Conservation (phyloP, 2,888 invertebrate species). For the Flabesymbios commensalis region DNA sequence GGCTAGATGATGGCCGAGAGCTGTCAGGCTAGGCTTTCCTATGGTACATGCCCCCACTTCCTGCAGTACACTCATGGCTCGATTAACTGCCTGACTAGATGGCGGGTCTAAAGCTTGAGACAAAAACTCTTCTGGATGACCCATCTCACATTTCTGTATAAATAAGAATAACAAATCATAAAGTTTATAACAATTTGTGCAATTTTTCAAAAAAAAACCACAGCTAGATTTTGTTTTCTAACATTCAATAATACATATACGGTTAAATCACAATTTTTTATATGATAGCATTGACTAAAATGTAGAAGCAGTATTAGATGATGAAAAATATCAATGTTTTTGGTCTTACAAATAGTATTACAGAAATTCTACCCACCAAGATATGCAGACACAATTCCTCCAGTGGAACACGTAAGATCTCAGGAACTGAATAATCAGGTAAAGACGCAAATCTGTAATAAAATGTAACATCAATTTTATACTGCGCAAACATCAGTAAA, state of each 20-base stretch:
- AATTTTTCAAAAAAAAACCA: no score
- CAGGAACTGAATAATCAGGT: slow-evolving; percentile 49
- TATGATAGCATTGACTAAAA: background rate
- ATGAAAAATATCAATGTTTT: background rate
- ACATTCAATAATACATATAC: background rate
- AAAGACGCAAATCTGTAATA: slow-evolving; percentile 42
- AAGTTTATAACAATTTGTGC: background rate
- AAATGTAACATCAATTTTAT: no score
- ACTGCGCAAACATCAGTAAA: no score
- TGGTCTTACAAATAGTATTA: no score
- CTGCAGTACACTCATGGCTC: slow-evolving; percentile 51
- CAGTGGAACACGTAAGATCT: slow-evolving; percentile 55
- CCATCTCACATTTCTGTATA: slow-evolving; percentile 54
- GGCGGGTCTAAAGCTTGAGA: slow-evolving; percentile 53
- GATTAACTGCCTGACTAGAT: slow-evolving; percentile 37
- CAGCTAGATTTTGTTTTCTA: background rate
- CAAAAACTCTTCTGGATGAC: slow-evolving; percentile 50
- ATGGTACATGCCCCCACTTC: slow-evolving; percentile 53
- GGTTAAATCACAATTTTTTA: background rate
- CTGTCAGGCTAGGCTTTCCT: slow-evolving; percentile 40
- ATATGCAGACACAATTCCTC: slow-evolving; percentile 58
- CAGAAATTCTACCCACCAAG: no score
- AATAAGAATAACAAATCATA: background rate
- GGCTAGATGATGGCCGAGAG: slow-evolving; percentile 57
- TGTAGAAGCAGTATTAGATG: background rate